Evolutionary conservation across 2,888 invertebrate species (phyloP).

Genomic region (Polymixis flavicincta): DNA sequence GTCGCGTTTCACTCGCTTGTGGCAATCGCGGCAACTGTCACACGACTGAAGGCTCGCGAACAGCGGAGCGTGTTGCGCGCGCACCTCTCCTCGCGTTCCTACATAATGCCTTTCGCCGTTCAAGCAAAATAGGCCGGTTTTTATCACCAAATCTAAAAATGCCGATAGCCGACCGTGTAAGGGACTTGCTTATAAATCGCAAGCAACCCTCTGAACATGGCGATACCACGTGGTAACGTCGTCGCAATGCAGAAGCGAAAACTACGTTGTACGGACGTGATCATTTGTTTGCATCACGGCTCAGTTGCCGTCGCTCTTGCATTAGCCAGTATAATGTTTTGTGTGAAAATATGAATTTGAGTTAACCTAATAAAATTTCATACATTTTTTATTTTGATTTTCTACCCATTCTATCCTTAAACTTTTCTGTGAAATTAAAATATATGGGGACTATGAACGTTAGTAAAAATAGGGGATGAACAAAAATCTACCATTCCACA

Average conservation of each 20-base stretch:
- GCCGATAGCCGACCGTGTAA: constrained; percentile 65
- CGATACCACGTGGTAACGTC: background rate
- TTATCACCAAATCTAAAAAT: constrained; percentile 76
- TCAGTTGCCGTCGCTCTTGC: background rate
- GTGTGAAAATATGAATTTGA: background rate
- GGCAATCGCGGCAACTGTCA: constrained; percentile 62
- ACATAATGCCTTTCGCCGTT: constrained; percentile 74
- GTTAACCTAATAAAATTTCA: background rate
- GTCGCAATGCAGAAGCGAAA: constrained; percentile 30
- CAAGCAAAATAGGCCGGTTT: constrained; percentile 79
- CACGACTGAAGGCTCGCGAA: constrained; percentile 60
- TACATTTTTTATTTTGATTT: background rate
- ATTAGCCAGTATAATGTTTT: background rate
- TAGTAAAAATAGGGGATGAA: background rate
- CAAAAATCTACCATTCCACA: constrained; percentile 2
- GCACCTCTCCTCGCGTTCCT: constrained; percentile 67
- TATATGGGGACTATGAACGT: too few species aligned
- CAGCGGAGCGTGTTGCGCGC: constrained; percentile 76
- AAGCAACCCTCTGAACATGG: background rate
- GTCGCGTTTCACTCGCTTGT: constrained; percentile 46
- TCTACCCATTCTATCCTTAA: background rate
- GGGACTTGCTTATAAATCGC: constrained; percentile 65
- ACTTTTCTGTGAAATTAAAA: background rate
- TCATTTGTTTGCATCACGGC: constrained; percentile 22
- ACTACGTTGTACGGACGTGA: background rate